phyloP scores from a whole-genome alignment of 2,797 vertebrate genomes.

The Thamnophis elegans region DNA sequence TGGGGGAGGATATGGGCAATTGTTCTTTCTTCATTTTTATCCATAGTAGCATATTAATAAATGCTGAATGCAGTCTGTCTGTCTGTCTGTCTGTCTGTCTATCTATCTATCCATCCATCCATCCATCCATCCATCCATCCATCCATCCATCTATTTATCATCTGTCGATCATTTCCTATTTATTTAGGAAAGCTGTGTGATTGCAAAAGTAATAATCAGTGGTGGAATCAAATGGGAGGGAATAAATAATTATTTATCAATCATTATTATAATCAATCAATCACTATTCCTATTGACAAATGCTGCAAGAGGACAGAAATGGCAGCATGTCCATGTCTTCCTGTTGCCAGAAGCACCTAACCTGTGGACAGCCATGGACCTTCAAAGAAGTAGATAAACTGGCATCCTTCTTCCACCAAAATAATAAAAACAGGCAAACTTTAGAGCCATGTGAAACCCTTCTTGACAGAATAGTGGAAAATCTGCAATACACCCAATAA shows the following conservation, averaged over 20 bases:
- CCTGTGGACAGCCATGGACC: neutral
- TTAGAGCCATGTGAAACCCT: neutral
- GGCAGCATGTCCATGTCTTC: neutral
- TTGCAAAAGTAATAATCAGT: constrained; percentile 58
- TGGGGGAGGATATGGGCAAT: neutral
- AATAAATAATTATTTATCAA: neutral
- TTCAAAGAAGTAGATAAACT: neutral
- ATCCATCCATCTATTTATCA: no score
- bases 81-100: no score
- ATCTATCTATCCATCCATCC: no score
- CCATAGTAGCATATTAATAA: neutral
- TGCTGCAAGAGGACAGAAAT: neutral
- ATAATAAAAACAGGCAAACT: neutral
- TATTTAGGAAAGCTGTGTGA: constrained; percentile 5
- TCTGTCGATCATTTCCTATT: no score
- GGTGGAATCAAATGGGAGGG: constrained; percentile 54
- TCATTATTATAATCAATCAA: neutral
- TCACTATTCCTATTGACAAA: neutral
- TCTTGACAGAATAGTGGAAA: neutral
- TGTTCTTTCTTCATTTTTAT: neutral
- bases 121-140: no score
- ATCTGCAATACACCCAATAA: neutral
- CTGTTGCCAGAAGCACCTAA: neutral
- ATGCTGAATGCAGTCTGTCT: constrained; percentile 28
- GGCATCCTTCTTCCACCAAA: neutral